A percentile compares a stretch with the other conserved stretches of the same genome.
These are phyloP conservation scores for Artibeus jamaicensis DNA, from an alignment of 2,797 vertebrate genomes.

Conservation along the genomic window DNA sequence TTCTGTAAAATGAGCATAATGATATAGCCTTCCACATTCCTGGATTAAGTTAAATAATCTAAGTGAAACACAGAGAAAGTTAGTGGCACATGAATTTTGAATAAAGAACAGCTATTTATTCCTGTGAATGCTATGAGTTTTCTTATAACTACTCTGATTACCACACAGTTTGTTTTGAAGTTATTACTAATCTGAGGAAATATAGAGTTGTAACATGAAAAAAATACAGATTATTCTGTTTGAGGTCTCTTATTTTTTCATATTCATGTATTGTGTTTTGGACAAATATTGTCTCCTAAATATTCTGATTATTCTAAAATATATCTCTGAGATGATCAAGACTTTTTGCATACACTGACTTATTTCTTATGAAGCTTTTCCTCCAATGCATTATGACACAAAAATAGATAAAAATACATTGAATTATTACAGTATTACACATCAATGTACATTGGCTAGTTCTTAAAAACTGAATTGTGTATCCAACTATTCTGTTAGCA, in stretches of 20 bases:
- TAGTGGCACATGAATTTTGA: neutral
- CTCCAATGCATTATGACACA: neutral
- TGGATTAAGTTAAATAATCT: neutral
- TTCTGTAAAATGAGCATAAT: constrained; percentile 4
- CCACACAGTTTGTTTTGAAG: neutral
- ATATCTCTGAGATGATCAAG: neutral
- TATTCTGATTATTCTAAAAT: neutral
- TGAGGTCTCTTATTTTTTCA: neutral
- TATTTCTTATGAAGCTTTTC: neutral
- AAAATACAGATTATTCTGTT: neutral
- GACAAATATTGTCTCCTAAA: neutral
- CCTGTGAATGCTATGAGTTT: neutral
- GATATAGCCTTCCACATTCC: neutral
- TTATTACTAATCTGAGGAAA: neutral
- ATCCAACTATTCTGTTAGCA: neutral
- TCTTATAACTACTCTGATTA: neutral
- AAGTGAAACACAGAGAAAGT: neutral
- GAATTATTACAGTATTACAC: neutral
- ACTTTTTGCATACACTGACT: neutral
- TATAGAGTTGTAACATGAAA: neutral
- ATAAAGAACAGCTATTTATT: neutral
- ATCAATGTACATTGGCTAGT: neutral
- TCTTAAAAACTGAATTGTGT: neutral
- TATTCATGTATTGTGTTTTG: neutral
- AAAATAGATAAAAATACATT: neutral